Evolutionary conservation across 2,888 invertebrate species (phyloP), one percentile per base, ranked within the genome.

Genomic region (Trisateles emortualis): DNA sequence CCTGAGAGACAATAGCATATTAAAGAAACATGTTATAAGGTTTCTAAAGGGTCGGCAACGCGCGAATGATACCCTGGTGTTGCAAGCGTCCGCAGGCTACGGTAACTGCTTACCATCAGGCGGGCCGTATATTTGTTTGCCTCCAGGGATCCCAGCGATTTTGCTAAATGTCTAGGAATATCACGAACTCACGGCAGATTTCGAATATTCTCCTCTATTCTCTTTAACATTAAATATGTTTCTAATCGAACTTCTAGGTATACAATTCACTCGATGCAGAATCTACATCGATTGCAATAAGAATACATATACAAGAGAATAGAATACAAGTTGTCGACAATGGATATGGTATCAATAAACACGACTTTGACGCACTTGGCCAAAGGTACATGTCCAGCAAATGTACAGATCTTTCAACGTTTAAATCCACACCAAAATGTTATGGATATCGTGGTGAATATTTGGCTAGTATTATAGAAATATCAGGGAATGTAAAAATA

Each of bases 261-360:
- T 89, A 94, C 58, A 96, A 97, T 85, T 93, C 96, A 19, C 79
- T 97, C 58, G 96, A 96, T 84, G 96, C 96, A 8, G 92, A 93
- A 59, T 94, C 96, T 1, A 94, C 94, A 13, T 94, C 95, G 17
- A 94, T 97, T 51, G 96, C 96, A 14, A 91, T 97, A 45, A 91
- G 96, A 72, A 79, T 97, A 17, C 90, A 96, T 79, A 83, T 95
- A 19, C 78, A 87, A 50, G 90, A 94, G 57, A 93, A 93, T 69
- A 93, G 92, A 64, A 92, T 97, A 63, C 96, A 96, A 93, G 95
- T 97, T 4, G 92, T 96, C 32, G 97, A 97, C 78, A 96, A 97
- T 89, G 97, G 97, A 1, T 69, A 62, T 66, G 97, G 97, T 1
- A 94, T 97, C 24, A 68, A 84, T 1, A 82, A 87, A 67, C 73